Percentiles rank a stretch among this genome's conserved stretches.
Conservation (phyloP, 2,888 invertebrate genomes). For the Nowickia ferox region DNA sequence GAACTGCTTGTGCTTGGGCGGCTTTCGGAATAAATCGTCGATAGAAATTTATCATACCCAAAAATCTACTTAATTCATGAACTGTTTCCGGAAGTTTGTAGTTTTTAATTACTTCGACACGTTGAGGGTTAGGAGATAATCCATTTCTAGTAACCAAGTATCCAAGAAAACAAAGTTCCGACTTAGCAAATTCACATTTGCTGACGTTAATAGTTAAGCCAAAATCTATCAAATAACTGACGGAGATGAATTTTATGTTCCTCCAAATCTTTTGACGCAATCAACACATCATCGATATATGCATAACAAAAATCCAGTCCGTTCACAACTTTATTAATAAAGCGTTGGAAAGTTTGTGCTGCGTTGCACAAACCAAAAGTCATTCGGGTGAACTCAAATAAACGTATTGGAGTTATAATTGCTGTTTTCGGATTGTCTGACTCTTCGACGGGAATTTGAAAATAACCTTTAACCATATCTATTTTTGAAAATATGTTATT, state of each 20-base stretch:
- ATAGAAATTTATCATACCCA: slow-evolving; percentile 6
- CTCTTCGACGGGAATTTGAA: too few relatives aligned
- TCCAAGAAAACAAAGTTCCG: slow-evolving; percentile 13
- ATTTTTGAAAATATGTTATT: background rate
- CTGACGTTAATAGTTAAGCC: slow-evolving; percentile 1
- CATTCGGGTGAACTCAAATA: background rate
- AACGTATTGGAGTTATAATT: background rate
- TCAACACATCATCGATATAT: slow-evolving; percentile 8
- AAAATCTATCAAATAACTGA: slow-evolving; percentile 8
- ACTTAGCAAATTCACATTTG: slow-evolving; percentile 34
- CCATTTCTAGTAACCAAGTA: background rate
- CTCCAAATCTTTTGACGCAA: slow-evolving; percentile 13
- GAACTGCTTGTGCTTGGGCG: slow-evolving; percentile 24
- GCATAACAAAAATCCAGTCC: slow-evolving; percentile 18
- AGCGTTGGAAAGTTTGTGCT: too few relatives aligned
- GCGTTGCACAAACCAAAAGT: slow-evolving; percentile 9
- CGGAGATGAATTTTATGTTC: slow-evolving; percentile 13
- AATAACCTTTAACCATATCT: background rate
- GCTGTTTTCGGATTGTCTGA: too few relatives aligned
- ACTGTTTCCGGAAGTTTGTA: slow-evolving; percentile 10
- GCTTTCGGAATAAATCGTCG: background rate
- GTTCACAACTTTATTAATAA: background rate
- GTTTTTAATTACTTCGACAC: background rate
- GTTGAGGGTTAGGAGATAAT: background rate
- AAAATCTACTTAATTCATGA: background rate